Evolutionary conservation across 2,888 invertebrate species (phyloP), one percentile per base, ranked within the genome.

Genomic region (Cactoblastis cactorum): DNA sequence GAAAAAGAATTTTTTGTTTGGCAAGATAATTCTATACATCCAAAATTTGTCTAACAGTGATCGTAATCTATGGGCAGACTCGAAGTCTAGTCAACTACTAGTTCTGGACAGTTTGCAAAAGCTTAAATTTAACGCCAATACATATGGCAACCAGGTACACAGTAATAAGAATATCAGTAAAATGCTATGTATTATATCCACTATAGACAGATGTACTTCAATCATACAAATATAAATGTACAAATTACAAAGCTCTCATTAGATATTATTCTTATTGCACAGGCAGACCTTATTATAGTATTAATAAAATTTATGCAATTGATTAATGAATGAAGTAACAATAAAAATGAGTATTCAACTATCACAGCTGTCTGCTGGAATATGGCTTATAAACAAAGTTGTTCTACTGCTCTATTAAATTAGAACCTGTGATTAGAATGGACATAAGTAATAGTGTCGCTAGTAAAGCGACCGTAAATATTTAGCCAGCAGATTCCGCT

Each of bases 61-160:
- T 54, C 39, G 45, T 52, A 35, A 43, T 58, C 56, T 58, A 59
- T 52, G 57, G 50, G 57, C 53, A 55, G 39, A 59, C 55, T 57
- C 53, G 57, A 54, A 53, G 49, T 58, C 55, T 60, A 59, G 54
- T 56, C 47, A 50, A 47, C 62, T 69, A 65, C 58, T 59, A 59
- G 57, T 59, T 62, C 55, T 63, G 62, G 61, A 67, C 63, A 67
- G 62, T 60, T 66, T 66, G 65, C 63, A 67, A 61, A 68, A 69
- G 68, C 67, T 66, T 70, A 67, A 54, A 65, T 62, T 58, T 59
- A 62, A 62, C 60, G 67, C 69, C 69, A 66, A 65, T 70, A 70
- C 62, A 68, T 54, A 63, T 66, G 67, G 67, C 67, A 55, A 61
- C 70, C 71, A 73, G 74, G 71, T 74, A 74, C 71, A 72, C 63